Base-by-base conservation (phyloP, 2,113 vertebrate genomes). In the Ammodytes marinus region DNA sequence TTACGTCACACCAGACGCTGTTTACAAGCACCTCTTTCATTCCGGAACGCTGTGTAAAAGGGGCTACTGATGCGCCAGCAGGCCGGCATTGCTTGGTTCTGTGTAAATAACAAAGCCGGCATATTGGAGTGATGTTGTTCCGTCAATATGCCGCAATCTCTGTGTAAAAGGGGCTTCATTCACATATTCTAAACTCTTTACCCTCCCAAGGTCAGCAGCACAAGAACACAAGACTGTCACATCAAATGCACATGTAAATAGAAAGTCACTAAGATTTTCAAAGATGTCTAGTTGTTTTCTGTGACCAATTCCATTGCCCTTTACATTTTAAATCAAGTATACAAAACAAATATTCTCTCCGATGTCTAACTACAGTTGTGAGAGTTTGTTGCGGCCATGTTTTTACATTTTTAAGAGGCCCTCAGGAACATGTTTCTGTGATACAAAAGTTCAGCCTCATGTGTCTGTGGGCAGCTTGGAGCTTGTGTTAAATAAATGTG, bases 261-360 rank as follows among this genome's bases (percentile, higher is more conserved):
- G 17, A 60, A 50, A 46, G n/a, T n/a, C n/a, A n/a, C n/a, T n/a
- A n/a, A n/a, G n/a, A n/a, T n/a, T n/a, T 35, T 52, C 63, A 55
- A 39, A n/a, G 42, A 65, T 79, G 11, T 52, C 2, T 58, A 4
- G 3, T 52, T 64, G 53, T 35, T 55, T 71, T 71, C 12, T 43
- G 5, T 53, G 12, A 46, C 57, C 58, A 79, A 13, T 78, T 69
- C n/a, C 35, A 17, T 45, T 70, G 75, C 19, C 54, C 60, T 67
- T 45, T 58, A 46, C n/a, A 12, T 78, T 35, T 14, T 35, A 19
- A 64, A 76, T 74, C 69, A 74, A 42, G 17, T 35, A 43, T 5
- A 79, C 67, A 60, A 85, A 80, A 71, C 46, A 66, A 74, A 69
- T 19, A 74, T 57, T 35, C 40, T 73, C 70, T 84, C 73, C 58